Percentiles rank a stretch among this genome's conserved stretches.
These are phyloP conservation scores for Drosophila orena DNA, from an alignment of 1,140 invertebrate species.

Conservation along the genomic window DNA sequence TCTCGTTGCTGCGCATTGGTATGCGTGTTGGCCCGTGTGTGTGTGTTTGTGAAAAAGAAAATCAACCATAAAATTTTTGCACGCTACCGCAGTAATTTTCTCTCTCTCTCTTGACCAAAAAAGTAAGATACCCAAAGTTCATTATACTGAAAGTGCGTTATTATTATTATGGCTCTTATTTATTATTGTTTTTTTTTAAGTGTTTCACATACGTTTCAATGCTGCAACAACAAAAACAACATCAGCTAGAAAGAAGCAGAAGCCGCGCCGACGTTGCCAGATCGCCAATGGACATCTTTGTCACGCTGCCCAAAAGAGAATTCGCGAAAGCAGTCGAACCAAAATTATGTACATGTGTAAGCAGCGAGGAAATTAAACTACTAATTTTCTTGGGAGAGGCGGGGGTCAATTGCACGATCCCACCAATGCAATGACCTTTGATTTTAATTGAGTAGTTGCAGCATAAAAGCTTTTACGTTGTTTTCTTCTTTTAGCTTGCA, in stretches of 20 bases:
- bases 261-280: constrained; percentile 59
- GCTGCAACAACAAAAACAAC: constrained; percentile 49
- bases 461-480: constrained; percentile 18
- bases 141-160: constrained; percentile 49
- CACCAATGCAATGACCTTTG: constrained; percentile 30
- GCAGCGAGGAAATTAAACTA: constrained; percentile 19
- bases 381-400: constrained; percentile 1
- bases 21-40: constrained; percentile 11
- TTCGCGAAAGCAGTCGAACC: constrained; percentile 46
- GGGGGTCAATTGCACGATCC: constrained; percentile 7
- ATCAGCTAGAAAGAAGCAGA: constrained; percentile 39
- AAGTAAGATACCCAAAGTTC: constrained; percentile 37
- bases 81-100: constrained; percentile 38
- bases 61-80: constrained; percentile 35
- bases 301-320: constrained; percentile 55
- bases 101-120: constrained; percentile 15
- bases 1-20: constrained; percentile 54
- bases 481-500: constrained; percentile 3
- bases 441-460: constrained; percentile 15
- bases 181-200: constrained; percentile 56
- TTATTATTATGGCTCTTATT: constrained; percentile 59
- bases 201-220: constrained; percentile 72
- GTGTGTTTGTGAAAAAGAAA: constrained; percentile 32
- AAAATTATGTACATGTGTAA: constrained; percentile 20
- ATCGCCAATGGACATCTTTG: constrained; percentile 37